Conservation (phyloP, 2,113 vertebrate genomes). For the Brachirus orientalis region DNA sequence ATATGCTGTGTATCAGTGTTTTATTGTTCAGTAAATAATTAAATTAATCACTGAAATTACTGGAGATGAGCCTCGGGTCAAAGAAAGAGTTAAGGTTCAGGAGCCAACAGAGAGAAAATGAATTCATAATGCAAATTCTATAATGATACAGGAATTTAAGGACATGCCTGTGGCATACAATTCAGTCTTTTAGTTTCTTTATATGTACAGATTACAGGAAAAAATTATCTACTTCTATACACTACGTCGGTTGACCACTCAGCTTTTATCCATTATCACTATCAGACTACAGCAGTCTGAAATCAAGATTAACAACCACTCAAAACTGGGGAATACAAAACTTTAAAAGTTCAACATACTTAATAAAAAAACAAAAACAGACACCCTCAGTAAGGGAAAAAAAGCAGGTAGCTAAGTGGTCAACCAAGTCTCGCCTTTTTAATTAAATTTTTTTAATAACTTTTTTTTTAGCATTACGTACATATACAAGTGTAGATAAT, state of each 20-base stretch:
- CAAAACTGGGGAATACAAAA: conserved; percentile 66
- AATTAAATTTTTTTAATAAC: conserved; percentile 35
- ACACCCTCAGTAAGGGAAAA: conserved; percentile 63
- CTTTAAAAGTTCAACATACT: conserved; percentile 67
- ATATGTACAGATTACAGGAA: conserved; percentile 87
- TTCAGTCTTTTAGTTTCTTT: conserved; percentile 84
- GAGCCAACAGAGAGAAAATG: conserved; percentile 84
- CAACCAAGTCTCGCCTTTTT: conserved; percentile 75
- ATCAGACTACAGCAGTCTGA: conserved; percentile 67
- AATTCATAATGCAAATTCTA: conserved; percentile 89
- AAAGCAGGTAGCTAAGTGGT: conserved; percentile 79
- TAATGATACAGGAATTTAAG: conserved; percentile 74
- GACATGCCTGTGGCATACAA: conserved; percentile 74
- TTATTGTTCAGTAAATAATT: conserved; percentile 58
- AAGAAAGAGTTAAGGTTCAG: conserved; percentile 87
- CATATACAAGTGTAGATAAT: conserved; percentile 81
- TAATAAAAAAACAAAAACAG: conserved; percentile 69
- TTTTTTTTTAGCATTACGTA: conserved; percentile 71
- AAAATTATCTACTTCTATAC: conserved; percentile 87
- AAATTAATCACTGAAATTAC: conserved; percentile 52
- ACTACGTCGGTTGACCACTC: conserved; percentile 83
- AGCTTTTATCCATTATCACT: conserved; percentile 76
- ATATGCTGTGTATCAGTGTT: conserved; percentile 27
- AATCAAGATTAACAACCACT: conserved; percentile 69
- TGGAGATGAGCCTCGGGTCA: conserved; percentile 48